phyloP scores from a whole-genome alignment of 2,797 vertebrate genomes.

The Philypnodon macrostomus region DNA sequence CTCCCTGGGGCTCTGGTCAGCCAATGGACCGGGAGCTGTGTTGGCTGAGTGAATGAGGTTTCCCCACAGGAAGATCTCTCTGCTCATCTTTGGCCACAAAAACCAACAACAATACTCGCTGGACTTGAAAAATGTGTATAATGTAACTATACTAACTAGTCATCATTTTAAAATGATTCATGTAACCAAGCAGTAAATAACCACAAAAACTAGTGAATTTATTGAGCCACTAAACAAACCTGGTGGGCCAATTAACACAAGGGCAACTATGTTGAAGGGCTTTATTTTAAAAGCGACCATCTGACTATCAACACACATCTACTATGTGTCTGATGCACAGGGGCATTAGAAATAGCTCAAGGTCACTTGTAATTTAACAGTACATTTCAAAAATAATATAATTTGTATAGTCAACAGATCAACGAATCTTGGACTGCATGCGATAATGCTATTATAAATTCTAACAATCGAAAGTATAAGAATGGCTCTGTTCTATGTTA shows the following conservation, averaged over 20 bases:
- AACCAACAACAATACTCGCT: slow-evolving; percentile 18
- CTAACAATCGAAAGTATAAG: too few species aligned
- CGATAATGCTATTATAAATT: slow-evolving; percentile 34
- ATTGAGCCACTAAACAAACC: slow-evolving; percentile 10
- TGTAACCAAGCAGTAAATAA: too few species aligned
- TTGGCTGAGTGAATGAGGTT: slow-evolving; percentile 72
- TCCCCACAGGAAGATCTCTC: slow-evolving; percentile 58
- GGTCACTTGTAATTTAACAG: slow-evolving; percentile 32
- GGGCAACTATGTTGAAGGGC: not conserved
- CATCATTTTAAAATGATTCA: too few species aligned
- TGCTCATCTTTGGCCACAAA: slow-evolving; percentile 52
- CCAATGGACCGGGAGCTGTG: slow-evolving; percentile 67
- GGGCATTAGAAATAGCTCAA: slow-evolving; percentile 25
- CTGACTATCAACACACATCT: slow-evolving; percentile 28
- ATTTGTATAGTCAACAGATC: slow-evolving; percentile 12
- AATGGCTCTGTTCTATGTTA: slow-evolving; percentile 23
- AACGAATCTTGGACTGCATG: slow-evolving; percentile 29
- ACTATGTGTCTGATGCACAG: slow-evolving; percentile 19
- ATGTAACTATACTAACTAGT: too few species aligned
- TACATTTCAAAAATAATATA: too few species aligned
- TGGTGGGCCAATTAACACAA: slow-evolving; percentile 1
- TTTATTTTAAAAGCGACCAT: not conserved
- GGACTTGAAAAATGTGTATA: not conserved
- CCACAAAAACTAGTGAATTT: too few species aligned
- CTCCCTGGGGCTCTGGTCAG: slow-evolving; percentile 61